Evolutionary conservation across 2,888 invertebrate species (phyloP).

Genomic region (Drosophila eohydei): DNA sequence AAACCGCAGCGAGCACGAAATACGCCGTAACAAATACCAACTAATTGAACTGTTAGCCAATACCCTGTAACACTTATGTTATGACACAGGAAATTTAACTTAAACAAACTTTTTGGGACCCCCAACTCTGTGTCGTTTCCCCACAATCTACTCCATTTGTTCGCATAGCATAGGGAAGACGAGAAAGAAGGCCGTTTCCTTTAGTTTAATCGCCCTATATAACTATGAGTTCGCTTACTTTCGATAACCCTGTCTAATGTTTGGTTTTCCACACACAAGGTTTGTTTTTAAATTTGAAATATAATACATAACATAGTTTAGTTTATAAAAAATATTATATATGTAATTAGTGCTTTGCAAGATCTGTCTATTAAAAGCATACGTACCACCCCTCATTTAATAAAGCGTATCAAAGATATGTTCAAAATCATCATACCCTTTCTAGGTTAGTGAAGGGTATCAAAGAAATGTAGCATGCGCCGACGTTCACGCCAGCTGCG

Average conservation of each 20-base stretch:
- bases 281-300: too few species aligned
- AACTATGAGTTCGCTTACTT: too few species aligned
- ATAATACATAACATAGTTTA: too few species aligned
- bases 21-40: conserved; percentile 35
- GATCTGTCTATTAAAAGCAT: background rate
- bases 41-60: background rate
- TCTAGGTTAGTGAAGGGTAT: background rate
- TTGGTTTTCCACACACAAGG: too few species aligned
- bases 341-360: background rate
- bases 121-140: background rate
- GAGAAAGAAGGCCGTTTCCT: too few species aligned
- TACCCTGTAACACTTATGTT: background rate
- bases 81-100: background rate
- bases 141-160: too few species aligned
- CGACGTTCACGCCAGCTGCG: conserved; percentile 21
- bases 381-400: too few species aligned
- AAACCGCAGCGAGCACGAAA: conserved; percentile 65
- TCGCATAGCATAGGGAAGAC: too few species aligned
- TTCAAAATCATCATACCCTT: background rate
- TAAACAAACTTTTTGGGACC: background rate
- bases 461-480: conserved; percentile 17
- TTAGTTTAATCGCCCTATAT: too few species aligned
- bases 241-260: too few species aligned
- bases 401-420: conserved; percentile 7
- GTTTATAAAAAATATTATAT: background rate